Base-by-base conservation (phyloP, 2,797 vertebrate species). In the Rhadinocentrus ornatus region DNA sequence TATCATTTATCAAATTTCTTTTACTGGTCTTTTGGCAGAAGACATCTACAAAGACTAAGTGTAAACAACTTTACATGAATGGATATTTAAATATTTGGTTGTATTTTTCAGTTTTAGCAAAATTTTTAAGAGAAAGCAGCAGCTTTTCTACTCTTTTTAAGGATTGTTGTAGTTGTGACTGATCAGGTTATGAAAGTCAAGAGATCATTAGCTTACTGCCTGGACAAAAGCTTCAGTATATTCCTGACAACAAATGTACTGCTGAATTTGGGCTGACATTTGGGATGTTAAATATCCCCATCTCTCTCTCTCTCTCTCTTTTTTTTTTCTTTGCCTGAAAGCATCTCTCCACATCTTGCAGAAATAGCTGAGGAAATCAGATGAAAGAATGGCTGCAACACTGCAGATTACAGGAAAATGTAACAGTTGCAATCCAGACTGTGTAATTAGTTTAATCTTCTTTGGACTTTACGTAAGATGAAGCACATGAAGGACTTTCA, bases 401-500 rank as follows among this genome's bases (percentile, higher is more conserved):
- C 52, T 66, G 71, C 31, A 60, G 56, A 70, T 63, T 16, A 26
- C 1, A 48, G 22, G 27, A 74, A 73, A 75, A 61, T 44, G 27
- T 12, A 62, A 29, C 64, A n/a, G 61, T 50, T 39, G 15, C 22
- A 27, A 41, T 29, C 54, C 67, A 71, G 70, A 66, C 56, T 48
- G 58, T 52, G 26, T 53, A 67, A 63, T 52, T 66, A 57, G 34
- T 80, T 70, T 88, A 91, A 93, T 90, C 90, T 78, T 31, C 84
- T 92, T 83, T 91, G 63, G 41, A 32, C 74, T 61, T 32, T 1
- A 35, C 37, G 44, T 88, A 84, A 91, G 80, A 88, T 24, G 77
- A 60, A 88, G 84, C 92, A 88, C 88, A 89, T 90, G 90, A 88
- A 46, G 54, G 67, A 66, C 32, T 74, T 75, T 77, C 48, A 24